A percentile compares a stretch with the other conserved stretches of the same genome.
phyloP scores from a whole-genome alignment of 37 sponge, comb jelly and placozoan genomes.

The Beroe ovata region DNA sequence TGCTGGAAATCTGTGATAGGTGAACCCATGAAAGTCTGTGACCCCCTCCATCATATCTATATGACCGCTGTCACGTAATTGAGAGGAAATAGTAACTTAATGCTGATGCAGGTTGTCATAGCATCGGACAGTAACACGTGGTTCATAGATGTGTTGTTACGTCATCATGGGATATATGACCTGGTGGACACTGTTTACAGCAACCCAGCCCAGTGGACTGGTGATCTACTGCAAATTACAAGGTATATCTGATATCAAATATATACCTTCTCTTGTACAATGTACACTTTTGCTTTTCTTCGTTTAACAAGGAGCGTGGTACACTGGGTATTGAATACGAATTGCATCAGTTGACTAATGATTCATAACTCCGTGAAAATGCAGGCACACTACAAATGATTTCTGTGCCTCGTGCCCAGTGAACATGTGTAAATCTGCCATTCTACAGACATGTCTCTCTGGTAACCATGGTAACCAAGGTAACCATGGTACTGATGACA shows the following conservation, averaged over 20 bases:
- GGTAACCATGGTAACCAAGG: neutral
- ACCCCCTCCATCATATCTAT: neutral
- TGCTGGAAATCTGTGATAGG: too few relatives aligned
- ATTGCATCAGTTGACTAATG: too few relatives aligned
- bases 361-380: too few relatives aligned
- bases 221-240: neutral
- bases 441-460: neutral
- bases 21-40: too few relatives aligned
- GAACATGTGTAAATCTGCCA: conserved; percentile 50
- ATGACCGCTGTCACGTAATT: too few relatives aligned
- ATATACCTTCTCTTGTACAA: too few relatives aligned
- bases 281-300: too few relatives aligned
- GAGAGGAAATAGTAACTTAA: too few relatives aligned
- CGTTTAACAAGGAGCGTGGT: too few relatives aligned
- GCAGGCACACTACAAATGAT: conserved; percentile 18
- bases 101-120: conserved; percentile 23
- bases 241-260: too few relatives aligned
- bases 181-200: conserved; percentile 8
- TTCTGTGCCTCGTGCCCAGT: neutral
- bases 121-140: conserved; percentile 60
- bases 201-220: conserved; percentile 45
- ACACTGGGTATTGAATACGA: too few relatives aligned
- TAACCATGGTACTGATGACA: neutral
- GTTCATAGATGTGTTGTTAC: conserved; percentile 50
- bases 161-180: neutral